Conservation (phyloP, 2,797 vertebrate species). For the Micromesistius poutassou region DNA sequence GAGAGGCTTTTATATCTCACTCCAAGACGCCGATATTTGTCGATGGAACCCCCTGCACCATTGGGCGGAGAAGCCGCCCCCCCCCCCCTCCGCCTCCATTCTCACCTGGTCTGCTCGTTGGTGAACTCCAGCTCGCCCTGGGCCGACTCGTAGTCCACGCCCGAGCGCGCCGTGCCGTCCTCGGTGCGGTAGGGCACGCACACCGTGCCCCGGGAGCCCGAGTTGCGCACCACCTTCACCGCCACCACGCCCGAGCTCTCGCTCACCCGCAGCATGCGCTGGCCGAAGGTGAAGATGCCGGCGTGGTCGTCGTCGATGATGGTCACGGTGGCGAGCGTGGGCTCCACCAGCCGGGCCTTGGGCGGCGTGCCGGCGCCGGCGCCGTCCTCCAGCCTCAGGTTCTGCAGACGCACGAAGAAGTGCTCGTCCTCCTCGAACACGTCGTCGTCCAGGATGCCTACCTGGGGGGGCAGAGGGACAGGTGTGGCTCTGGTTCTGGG, state of each 20-base stretch:
- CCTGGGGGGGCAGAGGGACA: constrained; percentile 46
- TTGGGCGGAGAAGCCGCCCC: no score
- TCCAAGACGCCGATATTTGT: not conserved
- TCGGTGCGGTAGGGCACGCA: constrained; percentile 85
- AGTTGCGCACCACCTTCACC: constrained; percentile 84
- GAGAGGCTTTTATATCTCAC: no score
- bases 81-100: not conserved
- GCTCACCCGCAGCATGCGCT: constrained; percentile 80
- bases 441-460: constrained; percentile 91
- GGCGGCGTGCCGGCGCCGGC: constrained; percentile 73
- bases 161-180: constrained; percentile 82
- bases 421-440: constrained; percentile 95
- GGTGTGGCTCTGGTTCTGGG: not conserved
- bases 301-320: constrained; percentile 97
- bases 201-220: constrained; percentile 86
- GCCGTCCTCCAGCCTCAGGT: constrained; percentile 83
- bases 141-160: constrained; percentile 85
- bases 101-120: constrained; percentile 90
- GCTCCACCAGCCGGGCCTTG: constrained; percentile 81
- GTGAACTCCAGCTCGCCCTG: constrained; percentile 86
- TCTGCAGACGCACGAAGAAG: constrained; percentile 85
- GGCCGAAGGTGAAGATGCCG: constrained; percentile 89
- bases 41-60: not conserved
- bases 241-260: constrained; percentile 85
- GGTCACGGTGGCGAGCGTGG: constrained; percentile 83